Conservation (phyloP, 2,888 invertebrate genomes). For the Acholoe squamosa region DNA sequence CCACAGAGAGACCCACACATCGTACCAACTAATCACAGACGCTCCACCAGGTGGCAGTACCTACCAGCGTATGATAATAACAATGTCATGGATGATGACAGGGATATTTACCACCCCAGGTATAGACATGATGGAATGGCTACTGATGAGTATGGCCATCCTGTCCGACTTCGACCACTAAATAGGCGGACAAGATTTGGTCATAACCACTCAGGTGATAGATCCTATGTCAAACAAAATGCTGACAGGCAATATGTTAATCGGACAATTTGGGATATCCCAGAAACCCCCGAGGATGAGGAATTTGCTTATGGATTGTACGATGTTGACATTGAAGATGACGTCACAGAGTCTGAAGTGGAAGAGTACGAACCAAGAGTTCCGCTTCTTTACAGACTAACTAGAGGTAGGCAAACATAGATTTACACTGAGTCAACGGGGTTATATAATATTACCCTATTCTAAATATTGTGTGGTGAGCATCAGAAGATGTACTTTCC, state of each 20-base stretch:
- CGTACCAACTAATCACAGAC: not conserved
- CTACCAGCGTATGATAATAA: too few relatives aligned
- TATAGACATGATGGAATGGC: not conserved
- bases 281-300: not conserved
- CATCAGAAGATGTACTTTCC: too few relatives aligned
- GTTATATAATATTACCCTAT: too few relatives aligned
- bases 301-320: not conserved
- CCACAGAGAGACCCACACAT: not conserved
- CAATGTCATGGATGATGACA: not conserved
- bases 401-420: too few relatives aligned
- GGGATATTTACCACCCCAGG: not conserved
- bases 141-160: not conserved
- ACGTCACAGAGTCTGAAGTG: not conserved
- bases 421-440: too few relatives aligned
- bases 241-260: not conserved
- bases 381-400: not conserved
- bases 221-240: not conserved
- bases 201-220: not conserved
- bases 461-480: too few relatives aligned
- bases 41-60: not conserved
- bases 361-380: not conserved
- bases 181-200: not conserved
- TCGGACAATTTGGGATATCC: conserved; percentile 10
- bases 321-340: not conserved
- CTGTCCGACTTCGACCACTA: not conserved